Base-by-base conservation (phyloP, 2,113 vertebrate species). In the Erythrolamprus reginae region DNA sequence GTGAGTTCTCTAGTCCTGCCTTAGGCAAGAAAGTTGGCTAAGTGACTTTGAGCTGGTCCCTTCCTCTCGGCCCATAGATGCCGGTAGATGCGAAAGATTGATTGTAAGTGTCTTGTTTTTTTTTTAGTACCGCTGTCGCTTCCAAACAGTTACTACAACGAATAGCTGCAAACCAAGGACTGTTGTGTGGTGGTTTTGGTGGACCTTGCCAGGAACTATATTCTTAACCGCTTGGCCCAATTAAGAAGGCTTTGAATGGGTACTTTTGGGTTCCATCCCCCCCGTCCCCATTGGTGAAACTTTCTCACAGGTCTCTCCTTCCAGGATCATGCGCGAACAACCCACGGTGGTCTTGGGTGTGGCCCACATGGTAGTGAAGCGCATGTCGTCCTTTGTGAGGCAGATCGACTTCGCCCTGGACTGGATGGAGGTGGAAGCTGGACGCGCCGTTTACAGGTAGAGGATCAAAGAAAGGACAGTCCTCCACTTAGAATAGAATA, bases 351-450 rank as follows among this genome's bases (percentile, higher is more conserved):
- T 99, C 90, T 95, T 99, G 42, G 97, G 98, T 0, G 98, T 99
- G 4, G 99, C 99, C 1, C 98, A 99, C 96, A 98, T 97, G 0
- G 98, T 99, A 1, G 98, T 98, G 58, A 98, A 95, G 95, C 97
- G 98, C 42, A 96, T 99, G 97, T 99, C 99, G 0, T 96, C 98
- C 0, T 99, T 99, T 5, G 98, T 99, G 70, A 95, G 98, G 82
- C 99, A 99, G 92, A 98, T 99, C 0, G 98, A 99, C 94, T 99
- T 99, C 0, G 98, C 99, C 1, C 96, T 99, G 91, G 99, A 99
- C 93, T 99, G 99, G 99, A 98, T 99, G 98, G 99, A 98, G 82
- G 96, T 99, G 3, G 99, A 99, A 94, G 99, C 99, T 0, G 98
- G 98, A 1, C 96, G 98, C 2, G 98, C 99, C 0, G 97, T 99